Percentiles rank a stretch among this genome's conserved stretches.
Evolutionary conservation across 2,113 vertebrate species (phyloP).

Genomic region (Capra hircus): DNA sequence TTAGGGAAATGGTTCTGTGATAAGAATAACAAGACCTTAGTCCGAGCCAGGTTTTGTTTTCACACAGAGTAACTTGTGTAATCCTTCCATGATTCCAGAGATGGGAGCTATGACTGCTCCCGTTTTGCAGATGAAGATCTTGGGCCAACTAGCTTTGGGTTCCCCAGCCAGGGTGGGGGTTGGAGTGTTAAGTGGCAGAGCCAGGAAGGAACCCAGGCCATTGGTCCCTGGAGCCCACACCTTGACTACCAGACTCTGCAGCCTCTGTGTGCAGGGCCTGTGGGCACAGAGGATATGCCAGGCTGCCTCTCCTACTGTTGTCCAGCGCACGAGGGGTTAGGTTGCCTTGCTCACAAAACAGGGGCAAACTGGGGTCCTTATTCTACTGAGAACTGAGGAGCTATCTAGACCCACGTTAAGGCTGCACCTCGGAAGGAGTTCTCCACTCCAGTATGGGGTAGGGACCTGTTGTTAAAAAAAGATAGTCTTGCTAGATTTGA

Average conservation of each 20-base stretch:
- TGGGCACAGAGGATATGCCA: background rate
- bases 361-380: background rate
- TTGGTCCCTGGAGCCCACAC: too few relatives aligned
- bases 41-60: background rate
- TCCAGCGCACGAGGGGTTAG: fast-evolving
- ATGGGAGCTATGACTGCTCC: background rate
- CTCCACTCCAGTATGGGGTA: background rate
- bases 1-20: background rate
- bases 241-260: background rate
- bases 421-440: background rate
- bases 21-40: background rate
- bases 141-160: background rate
- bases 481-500: background rate
- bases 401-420: background rate
- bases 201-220: background rate
- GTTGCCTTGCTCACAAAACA: background rate
- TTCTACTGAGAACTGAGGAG: background rate
- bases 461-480: background rate
- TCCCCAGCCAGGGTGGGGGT: background rate
- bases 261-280: background rate
- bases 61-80: background rate
- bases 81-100: background rate
- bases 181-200: background rate
- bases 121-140: background rate
- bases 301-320: background rate